A percentile compares a stretch with the other conserved stretches of the same genome.
These are phyloP conservation scores for Hymenochirus boettgeri DNA, from an alignment of 2,113 vertebrate species.

Conservation along the genomic window DNA sequence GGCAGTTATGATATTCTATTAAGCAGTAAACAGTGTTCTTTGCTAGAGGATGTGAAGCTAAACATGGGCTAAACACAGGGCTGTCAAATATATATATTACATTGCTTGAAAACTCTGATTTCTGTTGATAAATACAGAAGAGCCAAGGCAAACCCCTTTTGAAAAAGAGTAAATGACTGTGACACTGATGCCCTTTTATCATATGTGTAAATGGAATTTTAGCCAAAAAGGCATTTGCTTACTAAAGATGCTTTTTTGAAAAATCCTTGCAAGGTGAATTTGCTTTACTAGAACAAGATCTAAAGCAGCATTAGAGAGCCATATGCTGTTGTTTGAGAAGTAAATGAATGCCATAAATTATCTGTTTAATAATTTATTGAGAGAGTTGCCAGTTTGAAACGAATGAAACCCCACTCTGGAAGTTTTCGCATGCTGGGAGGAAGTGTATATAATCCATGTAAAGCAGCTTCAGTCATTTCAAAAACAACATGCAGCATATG, in stretches of 20 bases:
- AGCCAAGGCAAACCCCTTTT: background rate
- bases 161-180: too few species aligned
- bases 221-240: slow-evolving; percentile 13
- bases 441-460: slow-evolving; percentile 12
- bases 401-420: slow-evolving; percentile 26
- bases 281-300: slow-evolving; percentile 30
- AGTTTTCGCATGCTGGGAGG: slow-evolving; percentile 27
- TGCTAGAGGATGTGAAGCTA: too few species aligned
- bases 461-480: slow-evolving; percentile 1
- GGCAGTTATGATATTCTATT: too few species aligned
- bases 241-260: slow-evolving; percentile 2
- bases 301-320: slow-evolving; percentile 38
- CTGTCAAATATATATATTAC: too few species aligned
- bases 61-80: too few species aligned
- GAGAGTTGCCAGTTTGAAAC: slow-evolving; percentile 30
- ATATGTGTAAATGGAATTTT: slow-evolving; percentile 4
- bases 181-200: background rate
- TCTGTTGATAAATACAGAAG: slow-evolving; percentile 3
- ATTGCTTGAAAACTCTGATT: background rate
- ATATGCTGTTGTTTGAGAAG: slow-evolving; percentile 43
- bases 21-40: too few species aligned
- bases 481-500: background rate
- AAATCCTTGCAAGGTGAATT: slow-evolving; percentile 26
- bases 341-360: slow-evolving; percentile 43
- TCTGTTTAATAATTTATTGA: slow-evolving; percentile 40